phyloP scores from a whole-genome alignment of 2,113 vertebrate species.

The Nothobranchius kuhntae region DNA sequence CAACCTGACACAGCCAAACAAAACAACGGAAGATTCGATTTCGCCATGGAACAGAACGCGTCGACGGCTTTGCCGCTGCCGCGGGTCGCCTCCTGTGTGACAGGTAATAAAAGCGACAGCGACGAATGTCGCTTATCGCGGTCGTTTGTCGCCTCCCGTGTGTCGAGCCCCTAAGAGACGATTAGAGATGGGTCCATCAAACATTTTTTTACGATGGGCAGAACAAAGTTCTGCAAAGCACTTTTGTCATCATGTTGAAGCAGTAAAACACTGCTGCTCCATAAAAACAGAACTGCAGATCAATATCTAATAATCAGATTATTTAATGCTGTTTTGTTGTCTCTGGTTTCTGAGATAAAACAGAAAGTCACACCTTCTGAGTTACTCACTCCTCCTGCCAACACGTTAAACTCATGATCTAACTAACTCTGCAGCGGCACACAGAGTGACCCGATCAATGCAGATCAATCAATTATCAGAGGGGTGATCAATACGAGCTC shows the following conservation, averaged over 20 bases:
- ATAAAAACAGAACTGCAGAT: constrained; percentile 56
- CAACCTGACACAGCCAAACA: too few relatives aligned
- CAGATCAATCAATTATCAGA: constrained; percentile 69
- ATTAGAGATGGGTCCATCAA: constrained; percentile 32
- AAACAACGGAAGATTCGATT: too few relatives aligned
- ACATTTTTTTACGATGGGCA: not conserved
- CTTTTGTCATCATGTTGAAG: constrained; percentile 36
- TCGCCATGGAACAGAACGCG: too few relatives aligned
- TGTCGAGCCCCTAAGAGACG: not conserved
- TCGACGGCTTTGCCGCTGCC: too few relatives aligned
- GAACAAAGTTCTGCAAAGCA: constrained; percentile 33
- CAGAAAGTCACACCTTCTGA: not conserved
- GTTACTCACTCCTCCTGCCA: not conserved
- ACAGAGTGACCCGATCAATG: constrained; percentile 36
- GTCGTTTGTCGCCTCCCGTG: too few relatives aligned
- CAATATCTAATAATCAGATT: constrained; percentile 66
- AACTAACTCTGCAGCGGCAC: not conserved
- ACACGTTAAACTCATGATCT: constrained; percentile 7
- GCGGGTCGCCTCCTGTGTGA: too few relatives aligned
- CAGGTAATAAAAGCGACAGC: too few relatives aligned
- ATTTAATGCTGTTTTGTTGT: constrained; percentile 38
- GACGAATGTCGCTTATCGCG: too few relatives aligned
- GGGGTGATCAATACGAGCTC: constrained; percentile 53
- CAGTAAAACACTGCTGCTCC: constrained; percentile 42
- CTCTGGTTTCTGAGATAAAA: not conserved